Conservation (phyloP, 2,888 invertebrate species). For the Pycnomerus fuliginosus region DNA sequence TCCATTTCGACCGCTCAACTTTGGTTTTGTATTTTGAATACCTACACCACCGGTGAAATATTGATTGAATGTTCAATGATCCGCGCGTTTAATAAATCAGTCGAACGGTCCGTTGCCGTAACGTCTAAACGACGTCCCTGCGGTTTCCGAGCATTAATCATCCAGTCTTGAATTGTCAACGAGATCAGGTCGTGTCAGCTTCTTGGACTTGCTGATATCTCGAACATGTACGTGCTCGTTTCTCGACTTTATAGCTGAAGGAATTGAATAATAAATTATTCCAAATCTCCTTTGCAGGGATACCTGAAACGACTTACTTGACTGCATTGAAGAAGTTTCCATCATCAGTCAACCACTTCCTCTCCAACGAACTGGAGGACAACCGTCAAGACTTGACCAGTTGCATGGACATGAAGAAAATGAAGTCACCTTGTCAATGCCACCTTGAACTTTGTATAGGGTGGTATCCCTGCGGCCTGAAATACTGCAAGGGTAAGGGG, state of each 20-base stretch:
- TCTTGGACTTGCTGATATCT: conserved; percentile 16
- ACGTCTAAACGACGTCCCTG: conserved; percentile 15
- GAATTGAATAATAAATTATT: too few species aligned
- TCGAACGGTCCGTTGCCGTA: neutral
- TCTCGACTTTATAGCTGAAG: too few species aligned
- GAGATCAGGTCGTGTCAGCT: conserved; percentile 18
- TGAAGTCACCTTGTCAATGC: conserved; percentile 78
- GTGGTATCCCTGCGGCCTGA: conserved; percentile 95
- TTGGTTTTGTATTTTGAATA: too few species aligned
- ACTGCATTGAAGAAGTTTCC: conserved; percentile 74
- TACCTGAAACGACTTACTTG: conserved; percentile 70
- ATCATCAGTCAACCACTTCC: conserved; percentile 41
- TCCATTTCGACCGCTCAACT: conserved; percentile 10
- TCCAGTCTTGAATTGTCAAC: conserved; percentile 19
- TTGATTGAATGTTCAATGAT: conserved; percentile 31
- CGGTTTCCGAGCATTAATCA: conserved; percentile 21
- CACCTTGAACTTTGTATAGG: conserved; percentile 86
- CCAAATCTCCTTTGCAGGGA: conserved; percentile 58
- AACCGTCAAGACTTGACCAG: conserved; percentile 47
- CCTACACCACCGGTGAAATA: too few species aligned
- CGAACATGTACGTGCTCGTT: neutral
- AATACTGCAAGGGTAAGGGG: conserved; percentile 76
- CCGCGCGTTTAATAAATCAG: conserved; percentile 25
- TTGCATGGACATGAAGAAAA: conserved; percentile 68
- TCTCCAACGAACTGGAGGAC: conserved; percentile 35